Conservation (phyloP, 2,797 vertebrate genomes). For the Sebastes hubbsi region DNA sequence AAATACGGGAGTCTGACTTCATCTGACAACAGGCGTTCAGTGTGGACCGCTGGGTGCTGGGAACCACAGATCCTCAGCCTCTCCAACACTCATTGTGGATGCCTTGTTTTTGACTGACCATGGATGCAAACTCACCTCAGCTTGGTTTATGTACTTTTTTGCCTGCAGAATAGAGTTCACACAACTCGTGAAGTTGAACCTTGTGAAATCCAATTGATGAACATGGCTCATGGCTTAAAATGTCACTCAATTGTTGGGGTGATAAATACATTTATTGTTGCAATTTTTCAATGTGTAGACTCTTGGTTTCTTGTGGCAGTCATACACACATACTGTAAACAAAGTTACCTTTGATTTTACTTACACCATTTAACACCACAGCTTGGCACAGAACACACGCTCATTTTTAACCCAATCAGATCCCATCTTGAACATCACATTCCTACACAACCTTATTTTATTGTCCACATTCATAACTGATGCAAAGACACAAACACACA, state of each 20-base stretch:
- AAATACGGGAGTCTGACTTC: slow-evolving; percentile 88
- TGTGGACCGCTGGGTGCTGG: slow-evolving; percentile 55
- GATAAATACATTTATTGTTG: background rate
- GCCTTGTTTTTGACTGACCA: slow-evolving; percentile 11
- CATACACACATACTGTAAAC: background rate
- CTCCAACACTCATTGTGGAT: background rate
- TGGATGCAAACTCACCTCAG: background rate
- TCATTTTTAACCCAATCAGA: background rate
- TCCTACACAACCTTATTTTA: background rate
- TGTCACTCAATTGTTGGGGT: background rate
- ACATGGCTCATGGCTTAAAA: background rate
- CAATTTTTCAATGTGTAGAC: background rate
- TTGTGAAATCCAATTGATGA: background rate
- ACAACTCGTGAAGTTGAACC: background rate
- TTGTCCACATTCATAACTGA: background rate
- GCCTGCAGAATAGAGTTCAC: slow-evolving; percentile 4
- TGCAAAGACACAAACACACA: background rate
- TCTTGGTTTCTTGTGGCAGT: background rate
- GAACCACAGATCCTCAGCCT: slow-evolving; percentile 54
- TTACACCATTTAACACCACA: background rate
- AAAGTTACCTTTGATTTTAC: no score
- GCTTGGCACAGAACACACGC: background rate
- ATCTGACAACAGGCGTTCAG: slow-evolving; percentile 80
- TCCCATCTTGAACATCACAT: background rate
- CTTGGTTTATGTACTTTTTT: slow-evolving; percentile 10